Conservation (phyloP, 2,113 vertebrate species). For the Leptobrachium ailaonicum region DNA sequence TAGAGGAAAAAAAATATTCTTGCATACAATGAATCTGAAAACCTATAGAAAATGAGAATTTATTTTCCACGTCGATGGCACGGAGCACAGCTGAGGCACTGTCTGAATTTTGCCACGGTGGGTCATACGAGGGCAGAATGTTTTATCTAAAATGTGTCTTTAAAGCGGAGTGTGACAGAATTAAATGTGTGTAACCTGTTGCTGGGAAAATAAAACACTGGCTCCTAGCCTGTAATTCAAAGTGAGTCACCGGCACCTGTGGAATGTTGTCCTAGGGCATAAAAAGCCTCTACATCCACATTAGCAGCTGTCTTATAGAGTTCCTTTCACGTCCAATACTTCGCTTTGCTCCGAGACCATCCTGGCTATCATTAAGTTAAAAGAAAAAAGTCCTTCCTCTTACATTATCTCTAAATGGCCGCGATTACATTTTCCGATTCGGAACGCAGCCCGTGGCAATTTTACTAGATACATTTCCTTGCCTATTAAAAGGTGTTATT, state of each 20-base stretch:
- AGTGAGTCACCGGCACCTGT: slow-evolving; percentile 47
- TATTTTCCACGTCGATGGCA: too few relatives aligned
- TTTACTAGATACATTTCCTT: slow-evolving; percentile 21
- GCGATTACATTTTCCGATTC: slow-evolving; percentile 18
- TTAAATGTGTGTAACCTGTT: slow-evolving; percentile 43
- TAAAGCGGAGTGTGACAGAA: slow-evolving; percentile 30
- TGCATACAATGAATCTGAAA: too few relatives aligned
- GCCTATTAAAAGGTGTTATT: slow-evolving; percentile 32
- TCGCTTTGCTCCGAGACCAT: slow-evolving; percentile 6
- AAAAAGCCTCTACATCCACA: slow-evolving; percentile 20
- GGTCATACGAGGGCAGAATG: slow-evolving; percentile 31
- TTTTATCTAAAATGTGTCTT: slow-evolving; percentile 44
- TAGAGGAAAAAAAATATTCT: too few relatives aligned
- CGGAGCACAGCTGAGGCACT: not conserved
- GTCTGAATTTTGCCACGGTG: not conserved
- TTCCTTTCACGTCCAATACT: slow-evolving; percentile 21
- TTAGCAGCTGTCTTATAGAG: not conserved
- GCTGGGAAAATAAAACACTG: slow-evolving; percentile 38
- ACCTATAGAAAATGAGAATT: too few relatives aligned
- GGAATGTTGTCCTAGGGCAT: slow-evolving; percentile 33
- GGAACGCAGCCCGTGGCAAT: slow-evolving; percentile 9
- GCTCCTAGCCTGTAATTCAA: slow-evolving; percentile 31
- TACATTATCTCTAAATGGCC: slow-evolving; percentile 8
- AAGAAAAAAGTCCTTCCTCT: not conserved
- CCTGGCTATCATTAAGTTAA: slow-evolving; percentile 16